Base-by-base conservation (phyloP, 2,113 vertebrate species). In the Phycodurus eques region DNA sequence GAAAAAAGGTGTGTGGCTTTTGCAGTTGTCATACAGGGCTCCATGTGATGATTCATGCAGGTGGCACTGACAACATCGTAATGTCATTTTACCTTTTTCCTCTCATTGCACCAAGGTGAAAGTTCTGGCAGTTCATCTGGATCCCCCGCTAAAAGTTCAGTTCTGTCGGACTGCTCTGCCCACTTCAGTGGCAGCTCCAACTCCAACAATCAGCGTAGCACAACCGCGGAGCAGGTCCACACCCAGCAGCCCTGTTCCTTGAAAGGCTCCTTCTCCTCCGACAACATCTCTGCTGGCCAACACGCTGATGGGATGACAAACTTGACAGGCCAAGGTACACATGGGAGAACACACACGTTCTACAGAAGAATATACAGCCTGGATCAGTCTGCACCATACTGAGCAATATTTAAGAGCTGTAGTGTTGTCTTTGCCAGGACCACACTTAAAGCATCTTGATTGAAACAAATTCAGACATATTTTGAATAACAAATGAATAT, bases 211-310 rank as follows among this genome's bases (percentile, higher is more conserved):
- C 82, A 83, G 68, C 79, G 83, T 7, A 61, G 72, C 13, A 57
- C 80, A 0, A 56, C 68, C 73, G 77, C 86, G 49, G 94, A 97
- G 82, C 95, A 89, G 33, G 93, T 99, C 80, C 96, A 96, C 82
- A 99, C 96, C 0, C 95, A 98, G 90, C 98, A 99, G 85, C 98
- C 98, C 14, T 98, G 98, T 89, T 99, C 97, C 31, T 89, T 98
- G 89, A 98, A 97, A 85, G 95, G 95, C 86, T 98, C 98, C 8
- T 88, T 99, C 83, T 98, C 96, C 73, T 95, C 96, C 19, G 98
- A 99, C 91, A 92, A 92, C 85, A 95, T 99, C 92, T 96, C 95
- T 80, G 90, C 94, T 22, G 94, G 96, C 74, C 89, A 93, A 77
- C 95, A 93, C 80, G 90, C 90, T 10, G 96, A 98, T 7, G 92